Percentiles rank a stretch among this genome's conserved stretches.
Conservation (phyloP, 1,140 invertebrate genomes). For the Bombus consobrinus region DNA sequence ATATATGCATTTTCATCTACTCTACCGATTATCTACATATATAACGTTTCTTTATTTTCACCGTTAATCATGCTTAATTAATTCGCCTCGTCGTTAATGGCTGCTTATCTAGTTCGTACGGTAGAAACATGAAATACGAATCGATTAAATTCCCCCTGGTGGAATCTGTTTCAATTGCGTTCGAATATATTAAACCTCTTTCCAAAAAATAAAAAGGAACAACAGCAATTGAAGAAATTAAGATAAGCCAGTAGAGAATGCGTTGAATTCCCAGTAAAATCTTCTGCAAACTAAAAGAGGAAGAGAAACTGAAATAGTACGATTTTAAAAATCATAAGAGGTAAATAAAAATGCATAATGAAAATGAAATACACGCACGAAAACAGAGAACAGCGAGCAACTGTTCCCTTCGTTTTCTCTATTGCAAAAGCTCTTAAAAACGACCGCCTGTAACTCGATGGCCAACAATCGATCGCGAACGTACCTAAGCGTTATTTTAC, state of each 20-base stretch:
- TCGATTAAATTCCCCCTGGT: conserved; percentile 1
- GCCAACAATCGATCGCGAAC: conserved; percentile 47
- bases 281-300: neutral
- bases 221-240: neutral
- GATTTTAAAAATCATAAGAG: conserved; percentile 23
- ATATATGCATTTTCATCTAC: conserved; percentile 80
- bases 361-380: conserved; percentile 29
- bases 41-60: conserved; percentile 70
- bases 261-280: neutral
- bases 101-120: conserved; percentile 58
- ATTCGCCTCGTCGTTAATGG: conserved; percentile 47
- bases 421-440: conserved; percentile 61
- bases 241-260: neutral
- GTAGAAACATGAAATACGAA: conserved; percentile 48
- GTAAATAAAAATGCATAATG: conserved; percentile 69
- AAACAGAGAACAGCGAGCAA: conserved; percentile 37
- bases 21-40: conserved; percentile 80
- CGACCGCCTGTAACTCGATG: conserved; percentile 47
- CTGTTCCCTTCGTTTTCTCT: conserved; percentile 18
- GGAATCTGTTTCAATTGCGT: neutral
- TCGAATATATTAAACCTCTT: neutral
- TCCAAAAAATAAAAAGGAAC: neutral
- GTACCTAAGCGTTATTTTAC: conserved; percentile 56
- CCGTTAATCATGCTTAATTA: conserved; percentile 60
- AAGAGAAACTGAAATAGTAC: neutral